Evolutionary conservation across 2,113 vertebrate genomes (phyloP).

Genomic region (Peromyscus leucopus): DNA sequence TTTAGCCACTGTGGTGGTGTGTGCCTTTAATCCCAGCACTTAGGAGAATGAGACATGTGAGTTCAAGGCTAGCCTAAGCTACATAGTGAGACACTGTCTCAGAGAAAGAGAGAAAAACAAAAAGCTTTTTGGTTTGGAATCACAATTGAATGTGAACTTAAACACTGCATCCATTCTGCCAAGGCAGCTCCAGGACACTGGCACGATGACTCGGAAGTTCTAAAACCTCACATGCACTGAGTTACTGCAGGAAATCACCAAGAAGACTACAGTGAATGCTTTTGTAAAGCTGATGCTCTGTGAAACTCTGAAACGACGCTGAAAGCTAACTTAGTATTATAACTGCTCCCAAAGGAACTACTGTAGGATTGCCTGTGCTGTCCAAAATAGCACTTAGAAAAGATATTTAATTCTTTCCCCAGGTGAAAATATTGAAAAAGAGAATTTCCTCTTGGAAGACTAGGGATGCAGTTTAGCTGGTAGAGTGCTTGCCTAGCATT

Average conservation of each 20-base stretch:
- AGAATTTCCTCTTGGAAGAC: not conserved
- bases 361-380: slow-evolving; percentile 26
- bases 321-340: slow-evolving; percentile 40
- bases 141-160: not conserved
- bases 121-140: not conserved
- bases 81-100: not conserved
- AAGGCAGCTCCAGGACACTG: slow-evolving; percentile 44
- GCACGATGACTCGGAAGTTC: not conserved
- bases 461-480: not conserved
- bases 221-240: slow-evolving; percentile 35
- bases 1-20: not conserved
- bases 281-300: not conserved
- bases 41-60: not conserved
- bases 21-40: not conserved
- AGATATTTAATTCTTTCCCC: not conserved
- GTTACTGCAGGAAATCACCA: not conserved
- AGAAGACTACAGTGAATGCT: not conserved
- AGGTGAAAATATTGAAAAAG: not conserved
- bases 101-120: not conserved
- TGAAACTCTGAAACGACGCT: not conserved
- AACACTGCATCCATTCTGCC: slow-evolving; percentile 15
- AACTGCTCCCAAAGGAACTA: slow-evolving; percentile 12
- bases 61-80: not conserved
- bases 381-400: not conserved
- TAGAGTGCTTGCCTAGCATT: not conserved